Evolutionary conservation across 1,140 invertebrate species (phyloP).

Genomic region (Aphis craccivora): DNA sequence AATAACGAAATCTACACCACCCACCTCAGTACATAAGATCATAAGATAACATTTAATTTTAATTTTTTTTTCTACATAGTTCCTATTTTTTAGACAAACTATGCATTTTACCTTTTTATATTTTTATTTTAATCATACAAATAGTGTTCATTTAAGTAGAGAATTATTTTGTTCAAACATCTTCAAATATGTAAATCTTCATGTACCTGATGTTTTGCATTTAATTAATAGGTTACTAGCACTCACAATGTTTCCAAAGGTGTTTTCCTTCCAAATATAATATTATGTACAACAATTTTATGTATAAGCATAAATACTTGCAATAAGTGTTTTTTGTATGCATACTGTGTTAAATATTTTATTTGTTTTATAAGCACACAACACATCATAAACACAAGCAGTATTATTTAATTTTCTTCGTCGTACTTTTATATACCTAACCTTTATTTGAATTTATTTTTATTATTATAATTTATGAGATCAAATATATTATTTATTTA

Average conservation of each 20-base stretch:
- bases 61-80: slow-evolving; percentile 54
- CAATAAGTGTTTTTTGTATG: slow-evolving; percentile 39
- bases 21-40: slow-evolving; percentile 13
- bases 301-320: slow-evolving; percentile 39
- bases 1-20: background rate
- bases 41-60: slow-evolving; percentile 21
- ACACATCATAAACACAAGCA: slow-evolving; percentile 39
- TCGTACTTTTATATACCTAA: slow-evolving; percentile 17
- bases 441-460: slow-evolving; percentile 27
- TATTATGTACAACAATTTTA: slow-evolving; percentile 31
- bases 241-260: slow-evolving; percentile 34
- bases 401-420: slow-evolving; percentile 54
- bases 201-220: slow-evolving; percentile 57
- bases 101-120: slow-evolving; percentile 51
- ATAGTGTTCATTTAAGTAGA: slow-evolving; percentile 48
- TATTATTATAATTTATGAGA: slow-evolving; percentile 46
- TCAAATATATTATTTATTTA: slow-evolving; percentile 54
- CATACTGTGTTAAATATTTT: slow-evolving; percentile 44
- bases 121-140: slow-evolving; percentile 39
- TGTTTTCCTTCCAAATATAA: slow-evolving; percentile 23
- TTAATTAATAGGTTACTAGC: slow-evolving; percentile 50
- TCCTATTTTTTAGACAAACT: slow-evolving; percentile 57
- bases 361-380: slow-evolving; percentile 52
- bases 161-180: slow-evolving; percentile 33
- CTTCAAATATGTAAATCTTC: slow-evolving; percentile 35